Base-by-base conservation (phyloP, 2,113 vertebrate species). In the Pangasianodon hypophthalmus region DNA sequence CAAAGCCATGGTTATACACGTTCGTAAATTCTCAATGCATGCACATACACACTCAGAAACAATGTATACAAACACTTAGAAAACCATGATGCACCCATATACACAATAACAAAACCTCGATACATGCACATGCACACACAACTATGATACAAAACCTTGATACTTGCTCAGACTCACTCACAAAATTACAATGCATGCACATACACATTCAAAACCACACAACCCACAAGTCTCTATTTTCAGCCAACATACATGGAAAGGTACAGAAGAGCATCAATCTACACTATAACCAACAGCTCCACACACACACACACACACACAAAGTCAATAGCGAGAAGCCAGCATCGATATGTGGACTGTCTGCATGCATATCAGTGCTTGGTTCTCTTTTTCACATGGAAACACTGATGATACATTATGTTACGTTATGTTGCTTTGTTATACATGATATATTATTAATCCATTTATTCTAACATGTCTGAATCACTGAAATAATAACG, bases 231-330 rank as follows among this genome's bases (percentile, higher is more conserved):
- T 32, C 48, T 82, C 16, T 83, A 83, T 83, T 54, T 83, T 13
- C 32, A 83, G 81, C 52, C 54, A 83, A 80, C n/a, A 41, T 32
- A 58, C 81, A 83, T 41, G 54, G 54, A 83, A 58, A 83, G n/a
- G 80, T 56, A 54, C 77, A n/a, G 2, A 41, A 81, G 29, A 58
- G 54, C 19, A 58, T 83, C 52, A 83, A 83, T 83, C 81, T 82
- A 82, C n/a, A 56, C 52, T 14, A 56, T n/a, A 54, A 29, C 79
- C 79, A 81, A 81, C 48, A 81, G 48, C 79, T 52, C 29, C 11
- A 32, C 50, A n/a, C 50, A 1, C 21, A 54, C 14, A 32, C 50
- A 82, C 14, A 82, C n/a, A 37, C 3, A 56, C 24, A 32, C 14
- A 84, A 44, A 84, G 56, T 60, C 82, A 84, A 44, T 62, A 62